These are phyloP conservation scores for Scopus umbretta DNA, from an alignment of 2,113 vertebrate species.

Conservation along the genomic window DNA sequence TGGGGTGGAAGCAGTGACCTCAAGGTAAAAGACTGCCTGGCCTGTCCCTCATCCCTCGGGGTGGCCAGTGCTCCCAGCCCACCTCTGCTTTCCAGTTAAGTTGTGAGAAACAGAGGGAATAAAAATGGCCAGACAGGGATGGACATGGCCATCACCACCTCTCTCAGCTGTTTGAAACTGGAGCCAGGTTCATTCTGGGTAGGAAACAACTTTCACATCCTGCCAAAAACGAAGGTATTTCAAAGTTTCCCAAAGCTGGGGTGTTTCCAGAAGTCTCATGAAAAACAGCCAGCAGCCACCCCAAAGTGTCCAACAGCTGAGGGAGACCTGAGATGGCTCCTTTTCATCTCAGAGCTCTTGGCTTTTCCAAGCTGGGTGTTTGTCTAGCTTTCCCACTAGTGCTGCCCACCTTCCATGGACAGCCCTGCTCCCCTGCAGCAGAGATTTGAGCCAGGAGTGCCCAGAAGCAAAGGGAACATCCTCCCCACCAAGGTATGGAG, in stretches of 20 bases:
- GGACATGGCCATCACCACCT: neutral
- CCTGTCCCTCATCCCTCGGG: neutral
- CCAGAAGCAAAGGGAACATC: neutral
- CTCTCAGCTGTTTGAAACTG: neutral
- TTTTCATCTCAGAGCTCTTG: neutral
- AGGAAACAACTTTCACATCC: slow-evolving; percentile 22
- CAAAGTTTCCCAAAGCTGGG: slow-evolving; percentile 21
- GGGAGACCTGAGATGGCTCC: neutral
- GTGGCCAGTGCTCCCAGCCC: neutral
- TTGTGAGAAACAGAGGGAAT: neutral
- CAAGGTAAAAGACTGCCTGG: slow-evolving; percentile 29
- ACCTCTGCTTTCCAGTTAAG: neutral
- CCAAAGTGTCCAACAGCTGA: neutral
- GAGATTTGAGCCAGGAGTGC: neutral
- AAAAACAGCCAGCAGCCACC: slow-evolving; percentile 26
- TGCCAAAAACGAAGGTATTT: slow-evolving; percentile 54
- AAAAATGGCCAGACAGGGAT: neutral
- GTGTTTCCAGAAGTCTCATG: slow-evolving; percentile 40
- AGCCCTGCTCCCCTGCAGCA: neutral
- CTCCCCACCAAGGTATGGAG: neutral
- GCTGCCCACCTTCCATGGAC: neutral
- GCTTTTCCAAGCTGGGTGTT: neutral
- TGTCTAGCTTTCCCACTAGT: neutral
- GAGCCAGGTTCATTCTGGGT: neutral
- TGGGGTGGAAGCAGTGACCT: slow-evolving; percentile 18